A percentile compares a stretch with the other conserved stretches of the same genome.
phyloP scores from a whole-genome alignment of 2,888 invertebrate species.

The Parnassius orleans region DNA sequence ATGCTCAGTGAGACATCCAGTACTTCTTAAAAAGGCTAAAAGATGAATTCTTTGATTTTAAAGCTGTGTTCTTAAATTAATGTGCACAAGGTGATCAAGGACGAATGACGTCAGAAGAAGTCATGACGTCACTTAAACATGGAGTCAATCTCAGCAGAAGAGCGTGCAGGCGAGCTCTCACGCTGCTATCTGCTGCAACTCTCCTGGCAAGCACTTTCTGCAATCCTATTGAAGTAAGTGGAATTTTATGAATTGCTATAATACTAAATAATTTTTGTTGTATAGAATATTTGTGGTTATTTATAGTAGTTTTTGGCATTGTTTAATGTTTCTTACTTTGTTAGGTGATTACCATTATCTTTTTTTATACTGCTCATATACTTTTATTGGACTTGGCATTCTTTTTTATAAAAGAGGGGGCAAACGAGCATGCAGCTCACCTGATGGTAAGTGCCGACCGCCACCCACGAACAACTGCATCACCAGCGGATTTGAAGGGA shows the following conservation, averaged over 20 bases:
- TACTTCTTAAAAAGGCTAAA: constrained; percentile 7
- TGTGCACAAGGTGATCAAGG: constrained; percentile 49
- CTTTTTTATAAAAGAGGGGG: too few relatives aligned
- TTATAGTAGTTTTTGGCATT: too few relatives aligned
- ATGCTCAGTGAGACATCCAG: background rate
- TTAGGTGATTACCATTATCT: too few relatives aligned
- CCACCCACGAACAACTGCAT: too few relatives aligned
- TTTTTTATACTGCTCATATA: too few relatives aligned
- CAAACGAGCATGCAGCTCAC: too few relatives aligned
- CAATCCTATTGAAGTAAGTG: constrained; percentile 66
- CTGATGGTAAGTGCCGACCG: too few relatives aligned
- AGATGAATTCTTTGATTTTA: background rate
- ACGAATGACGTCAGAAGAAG: constrained; percentile 39
- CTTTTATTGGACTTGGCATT: too few relatives aligned
- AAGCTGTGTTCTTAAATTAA: constrained; percentile 32
- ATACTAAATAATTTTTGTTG: too few relatives aligned
- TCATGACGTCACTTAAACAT: constrained; percentile 83
- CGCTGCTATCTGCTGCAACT: constrained; percentile 30
- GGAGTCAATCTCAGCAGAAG: constrained; percentile 86
- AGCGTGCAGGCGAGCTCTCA: constrained; percentile 81
- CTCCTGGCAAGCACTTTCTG: constrained; percentile 42
- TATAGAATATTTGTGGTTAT: too few relatives aligned
- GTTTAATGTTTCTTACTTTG: too few relatives aligned
- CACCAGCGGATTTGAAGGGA: too few relatives aligned
- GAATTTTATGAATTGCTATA: background rate